A percentile compares a stretch with the other conserved stretches of the same genome.
phyloP scores from a whole-genome alignment of 2,113 vertebrate genomes.

The Odocoileus virginianus region DNA sequence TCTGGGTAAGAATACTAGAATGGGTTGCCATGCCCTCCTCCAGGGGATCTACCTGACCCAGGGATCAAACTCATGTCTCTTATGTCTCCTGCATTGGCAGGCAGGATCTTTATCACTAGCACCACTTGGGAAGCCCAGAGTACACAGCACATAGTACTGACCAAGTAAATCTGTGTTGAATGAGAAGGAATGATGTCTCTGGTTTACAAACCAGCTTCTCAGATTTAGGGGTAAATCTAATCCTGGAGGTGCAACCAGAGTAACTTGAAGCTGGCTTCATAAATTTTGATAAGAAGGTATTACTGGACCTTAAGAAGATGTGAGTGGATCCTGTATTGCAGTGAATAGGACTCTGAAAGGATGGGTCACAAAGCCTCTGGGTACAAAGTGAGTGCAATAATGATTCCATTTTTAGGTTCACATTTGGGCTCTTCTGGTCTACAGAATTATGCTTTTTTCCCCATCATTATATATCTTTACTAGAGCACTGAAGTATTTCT shows the following conservation, averaged over 20 bases:
- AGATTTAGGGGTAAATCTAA: neutral
- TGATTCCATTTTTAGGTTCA: neutral
- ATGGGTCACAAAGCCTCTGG: neutral
- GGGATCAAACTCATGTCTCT: neutral
- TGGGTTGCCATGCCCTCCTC: neutral
- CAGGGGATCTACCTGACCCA: neutral
- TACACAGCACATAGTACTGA: neutral
- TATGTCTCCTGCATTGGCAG: neutral
- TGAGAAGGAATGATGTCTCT: neutral
- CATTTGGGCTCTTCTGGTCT: neutral
- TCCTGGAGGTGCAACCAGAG: neutral
- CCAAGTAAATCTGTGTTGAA: neutral
- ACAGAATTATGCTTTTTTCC: neutral
- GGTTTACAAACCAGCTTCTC: neutral
- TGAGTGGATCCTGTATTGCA: neutral
- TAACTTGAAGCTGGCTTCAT: neutral
- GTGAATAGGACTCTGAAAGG: neutral
- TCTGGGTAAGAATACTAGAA: fast-evolving
- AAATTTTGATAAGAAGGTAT: neutral
- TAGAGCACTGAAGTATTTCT: neutral
- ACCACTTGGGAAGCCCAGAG: neutral
- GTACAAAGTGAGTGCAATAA: neutral
- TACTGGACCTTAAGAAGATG: neutral
- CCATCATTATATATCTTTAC: neutral
- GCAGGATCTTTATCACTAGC: neutral